Evolutionary conservation across 2,797 vertebrate species (phyloP).

Genomic region (Loris lydekkerianus): DNA sequence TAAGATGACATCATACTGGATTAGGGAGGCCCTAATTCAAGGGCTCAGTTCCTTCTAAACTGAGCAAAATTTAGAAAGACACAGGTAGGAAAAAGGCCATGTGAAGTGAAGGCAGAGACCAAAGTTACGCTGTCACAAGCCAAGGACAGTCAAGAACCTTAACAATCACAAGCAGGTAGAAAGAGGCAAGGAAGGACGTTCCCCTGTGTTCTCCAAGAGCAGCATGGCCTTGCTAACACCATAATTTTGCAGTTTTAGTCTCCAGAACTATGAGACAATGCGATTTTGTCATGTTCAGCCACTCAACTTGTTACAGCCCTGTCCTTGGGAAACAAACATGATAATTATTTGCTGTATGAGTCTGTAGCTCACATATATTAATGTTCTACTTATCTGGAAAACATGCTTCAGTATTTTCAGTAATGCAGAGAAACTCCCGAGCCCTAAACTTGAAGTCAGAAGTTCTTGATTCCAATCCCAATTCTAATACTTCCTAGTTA

Average conservation of each 20-base stretch:
- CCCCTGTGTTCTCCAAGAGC: neutral
- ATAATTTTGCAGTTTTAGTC: neutral
- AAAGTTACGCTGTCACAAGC: neutral
- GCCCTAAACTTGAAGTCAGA: neutral
- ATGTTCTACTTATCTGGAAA: neutral
- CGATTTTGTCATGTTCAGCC: neutral
- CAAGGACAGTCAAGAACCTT: neutral
- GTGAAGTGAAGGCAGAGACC: neutral
- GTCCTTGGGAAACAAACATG: neutral
- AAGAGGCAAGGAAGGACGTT: neutral
- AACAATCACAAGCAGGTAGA: neutral
- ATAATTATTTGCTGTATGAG: neutral
- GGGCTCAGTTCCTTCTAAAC: neutral
- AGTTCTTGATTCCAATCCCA: neutral
- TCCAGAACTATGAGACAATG: neutral
- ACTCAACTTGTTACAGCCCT: neutral
- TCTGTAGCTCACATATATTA: neutral
- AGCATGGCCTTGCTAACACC: neutral
- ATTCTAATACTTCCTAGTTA: neutral
- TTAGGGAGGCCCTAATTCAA: neutral
- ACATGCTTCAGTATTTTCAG: neutral
- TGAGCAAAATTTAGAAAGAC: neutral
- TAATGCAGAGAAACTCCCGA: neutral
- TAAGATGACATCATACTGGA: neutral
- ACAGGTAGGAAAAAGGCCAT: neutral